Base-by-base conservation (phyloP, 2,113 vertebrate genomes). In the Pavo muticus region DNA sequence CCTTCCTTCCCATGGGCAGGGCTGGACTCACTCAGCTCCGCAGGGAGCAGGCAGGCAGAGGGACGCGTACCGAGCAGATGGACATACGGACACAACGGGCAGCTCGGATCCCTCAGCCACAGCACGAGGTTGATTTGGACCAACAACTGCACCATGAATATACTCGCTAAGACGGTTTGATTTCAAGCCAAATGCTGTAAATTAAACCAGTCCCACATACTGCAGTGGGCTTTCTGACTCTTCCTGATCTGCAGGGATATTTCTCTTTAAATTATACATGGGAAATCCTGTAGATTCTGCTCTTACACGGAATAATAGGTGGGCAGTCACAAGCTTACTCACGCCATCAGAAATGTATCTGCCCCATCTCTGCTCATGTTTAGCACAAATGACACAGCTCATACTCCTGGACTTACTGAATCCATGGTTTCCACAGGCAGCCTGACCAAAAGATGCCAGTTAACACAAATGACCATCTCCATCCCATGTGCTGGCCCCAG, bases 1-100 rank as follows among this genome's bases (percentile, higher is more conserved):
- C 56, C 59, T 72, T 59, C 88, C 29, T 78, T 92, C 96, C 93
- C 68, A 32, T 67, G 84, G 89, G 60, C 5, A 81, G 75, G 60
- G 91, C 68, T 80, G 50, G 93, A 75, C 73, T 25, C 64, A 2
- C 54, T 24, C 1, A 0, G 45, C 35, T 67, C 48, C 2, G 0
- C 3, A 8, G 13, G 20, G 1, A 0, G 7, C 67, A 44, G 37
- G 21, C 1, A 2, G n/a, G 50, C 65, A 29, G 21, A 42, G 40
- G 37, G 63, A 75, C 65, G 20, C 20, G 5, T 50, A 73, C 35
- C 25, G 32, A 72, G 64, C 79, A 68, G 79, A 50, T 9, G 19
- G n/a, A 60, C n/a, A 10, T 14, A 39, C n/a, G 27, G 42, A 48
- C 21, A 17, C 47, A 59, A 37, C 1, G 1, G 75, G 40, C 23